A percentile compares a stretch with the other conserved stretches of the same genome.
phyloP scores from a whole-genome alignment of 2,113 vertebrate genomes.

The Campylomormyrus numenius region DNA sequence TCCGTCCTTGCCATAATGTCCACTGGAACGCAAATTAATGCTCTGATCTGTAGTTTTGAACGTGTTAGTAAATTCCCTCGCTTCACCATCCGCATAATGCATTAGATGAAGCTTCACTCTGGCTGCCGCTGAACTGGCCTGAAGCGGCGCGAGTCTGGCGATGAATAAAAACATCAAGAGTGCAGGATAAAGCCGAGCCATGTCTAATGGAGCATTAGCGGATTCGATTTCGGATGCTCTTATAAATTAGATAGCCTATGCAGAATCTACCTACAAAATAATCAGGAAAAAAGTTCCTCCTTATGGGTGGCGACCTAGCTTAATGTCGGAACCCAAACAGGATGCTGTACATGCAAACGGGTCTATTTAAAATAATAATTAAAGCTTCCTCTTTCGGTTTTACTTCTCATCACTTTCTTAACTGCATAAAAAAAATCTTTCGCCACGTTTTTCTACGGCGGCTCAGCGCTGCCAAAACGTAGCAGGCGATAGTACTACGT shows the following conservation, averaged over 20 bases:
- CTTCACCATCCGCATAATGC: neutral
- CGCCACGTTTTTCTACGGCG: constrained; percentile 32
- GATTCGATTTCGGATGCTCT: neutral
- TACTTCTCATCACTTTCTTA: neutral
- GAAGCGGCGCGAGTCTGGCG: neutral
- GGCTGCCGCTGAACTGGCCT: neutral
- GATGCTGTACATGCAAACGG: neutral
- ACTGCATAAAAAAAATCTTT: neutral
- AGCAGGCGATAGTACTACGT: neutral
- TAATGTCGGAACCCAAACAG: neutral
- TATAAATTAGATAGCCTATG: neutral
- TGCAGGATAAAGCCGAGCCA: constrained; percentile 23
- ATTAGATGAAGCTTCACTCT: neutral
- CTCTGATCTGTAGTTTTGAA: neutral
- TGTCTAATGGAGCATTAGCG: constrained; percentile 4
- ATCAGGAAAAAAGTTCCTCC: neutral
- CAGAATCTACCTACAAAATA: neutral
- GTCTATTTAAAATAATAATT: neutral
- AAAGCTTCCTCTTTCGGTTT: constrained; percentile 12
- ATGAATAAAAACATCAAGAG: constrained; percentile 26
- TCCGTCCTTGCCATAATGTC: neutral
- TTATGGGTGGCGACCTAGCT: neutral
- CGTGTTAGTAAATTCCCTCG: neutral
- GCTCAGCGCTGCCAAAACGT: neutral
- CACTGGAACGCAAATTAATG: neutral